Percentiles rank a stretch among this genome's conserved stretches.
These are phyloP conservation scores for Scolanthus callimorphus DNA, from an alignment of 92 coral and sea anemone genomes.

Conservation along the genomic window DNA sequence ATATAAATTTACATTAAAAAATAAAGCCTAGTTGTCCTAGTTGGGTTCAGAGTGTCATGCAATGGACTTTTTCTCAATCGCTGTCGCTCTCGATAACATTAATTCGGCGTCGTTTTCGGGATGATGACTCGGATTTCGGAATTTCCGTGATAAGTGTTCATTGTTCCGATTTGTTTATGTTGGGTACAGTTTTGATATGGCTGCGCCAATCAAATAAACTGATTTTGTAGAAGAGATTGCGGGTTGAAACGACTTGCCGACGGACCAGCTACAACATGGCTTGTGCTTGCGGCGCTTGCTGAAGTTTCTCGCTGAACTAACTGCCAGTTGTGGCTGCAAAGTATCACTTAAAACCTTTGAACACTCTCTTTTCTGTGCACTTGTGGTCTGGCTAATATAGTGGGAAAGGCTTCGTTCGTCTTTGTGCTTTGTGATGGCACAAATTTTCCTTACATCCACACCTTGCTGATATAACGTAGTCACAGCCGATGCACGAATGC, in stretches of 20 bases:
- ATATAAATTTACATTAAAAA: too few species aligned
- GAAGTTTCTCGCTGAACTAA: slow-evolving; percentile 30
- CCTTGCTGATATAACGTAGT: slow-evolving; percentile 2
- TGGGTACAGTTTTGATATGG: slow-evolving; percentile 35
- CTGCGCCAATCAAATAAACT: slow-evolving; percentile 19
- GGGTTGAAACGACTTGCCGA: too few species aligned
- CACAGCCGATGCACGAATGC: slow-evolving; percentile 2
- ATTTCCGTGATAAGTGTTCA: slow-evolving; percentile 29
- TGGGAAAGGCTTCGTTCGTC: slow-evolving; percentile 38
- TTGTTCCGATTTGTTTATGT: slow-evolving; percentile 36
- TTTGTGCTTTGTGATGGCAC: slow-evolving; percentile 48
- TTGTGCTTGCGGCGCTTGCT: slow-evolving; percentile 14
- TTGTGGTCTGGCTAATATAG: slow-evolving; percentile 25
- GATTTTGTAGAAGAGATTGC: too few species aligned
- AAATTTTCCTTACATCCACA: slow-evolving; percentile 25
- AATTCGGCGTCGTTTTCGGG: slow-evolving; percentile 18
- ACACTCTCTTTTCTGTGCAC: slow-evolving; percentile 37
- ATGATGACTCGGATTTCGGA: slow-evolving; percentile 17
- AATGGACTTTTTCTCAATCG: too few species aligned
- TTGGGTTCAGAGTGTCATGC: too few species aligned
- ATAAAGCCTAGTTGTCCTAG: too few species aligned
- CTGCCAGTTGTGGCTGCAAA: slow-evolving; percentile 34
- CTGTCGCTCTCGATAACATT: slow-evolving; percentile 27
- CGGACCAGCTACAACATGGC: too few species aligned
- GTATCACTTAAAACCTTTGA: slow-evolving; percentile 25